Conservation (phyloP, 1,140 invertebrate species). For the Lepidurus apus region DNA sequence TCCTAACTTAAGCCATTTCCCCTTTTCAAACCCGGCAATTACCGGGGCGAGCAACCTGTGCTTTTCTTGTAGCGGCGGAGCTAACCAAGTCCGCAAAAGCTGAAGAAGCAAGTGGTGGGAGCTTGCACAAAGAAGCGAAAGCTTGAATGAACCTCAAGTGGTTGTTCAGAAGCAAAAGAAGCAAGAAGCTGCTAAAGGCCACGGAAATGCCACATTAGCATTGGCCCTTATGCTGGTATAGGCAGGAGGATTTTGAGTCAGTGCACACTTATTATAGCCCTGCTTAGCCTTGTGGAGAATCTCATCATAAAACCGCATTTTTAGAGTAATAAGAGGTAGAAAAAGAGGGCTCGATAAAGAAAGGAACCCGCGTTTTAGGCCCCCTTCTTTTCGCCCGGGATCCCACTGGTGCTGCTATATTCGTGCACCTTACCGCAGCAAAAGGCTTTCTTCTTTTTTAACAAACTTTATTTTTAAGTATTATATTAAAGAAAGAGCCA, state of each 20-base stretch:
- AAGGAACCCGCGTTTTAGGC: not conserved
- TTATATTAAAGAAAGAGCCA: not conserved
- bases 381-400: no score
- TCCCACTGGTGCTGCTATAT: not conserved
- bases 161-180: not conserved
- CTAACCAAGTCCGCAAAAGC: not conserved
- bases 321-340: not conserved
- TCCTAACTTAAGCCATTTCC: no score
- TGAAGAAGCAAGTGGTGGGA: not conserved
- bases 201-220: slow-evolving; percentile 35
- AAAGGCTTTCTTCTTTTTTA: not conserved
- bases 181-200: slow-evolving; percentile 14
- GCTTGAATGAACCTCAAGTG: slow-evolving; percentile 7
- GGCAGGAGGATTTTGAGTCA: not conserved
- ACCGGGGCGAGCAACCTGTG: slow-evolving; percentile 11
- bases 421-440: not conserved
- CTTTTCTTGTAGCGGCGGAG: not conserved
- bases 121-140: slow-evolving; percentile 13
- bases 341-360: not conserved
- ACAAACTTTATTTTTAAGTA: not conserved
- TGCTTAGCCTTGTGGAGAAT: not conserved
- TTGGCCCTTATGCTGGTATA: slow-evolving; percentile 4
- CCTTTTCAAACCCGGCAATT: slow-evolving; percentile 8
- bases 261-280: not conserved
- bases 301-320: slow-evolving; percentile 15